phyloP scores from a whole-genome alignment of 2,113 vertebrate genomes.

The Conger conger region DNA sequence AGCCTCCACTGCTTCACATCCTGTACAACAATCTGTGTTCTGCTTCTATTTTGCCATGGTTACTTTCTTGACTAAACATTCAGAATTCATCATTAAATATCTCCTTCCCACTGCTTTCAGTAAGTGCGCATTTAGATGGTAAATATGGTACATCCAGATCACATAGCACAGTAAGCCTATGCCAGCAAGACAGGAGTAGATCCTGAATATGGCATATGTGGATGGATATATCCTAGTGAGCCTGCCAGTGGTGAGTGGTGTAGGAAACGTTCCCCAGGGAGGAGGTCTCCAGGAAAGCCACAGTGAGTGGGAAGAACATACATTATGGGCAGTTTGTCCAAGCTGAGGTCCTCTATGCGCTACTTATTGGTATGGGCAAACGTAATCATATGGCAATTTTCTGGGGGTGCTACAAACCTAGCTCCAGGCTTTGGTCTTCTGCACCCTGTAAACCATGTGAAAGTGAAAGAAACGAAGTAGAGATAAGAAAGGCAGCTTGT shows the following conservation, averaged over 20 bases:
- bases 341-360: background rate
- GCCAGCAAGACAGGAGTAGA: background rate
- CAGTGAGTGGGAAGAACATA: no score
- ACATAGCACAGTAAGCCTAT: background rate
- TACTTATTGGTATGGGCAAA: background rate
- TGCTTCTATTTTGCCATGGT: no score
- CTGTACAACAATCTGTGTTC: no score
- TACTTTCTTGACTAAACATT: no score
- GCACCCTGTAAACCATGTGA: background rate
- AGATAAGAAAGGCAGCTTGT: background rate
- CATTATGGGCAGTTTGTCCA: no score
- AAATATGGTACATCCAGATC: background rate
- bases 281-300: background rate
- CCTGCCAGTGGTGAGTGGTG: background rate
- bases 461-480: background rate
- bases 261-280: background rate
- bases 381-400: background rate
- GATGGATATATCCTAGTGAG: background rate
- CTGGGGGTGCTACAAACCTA: no score
- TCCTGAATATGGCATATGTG: background rate
- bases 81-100: background rate
- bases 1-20: no score
- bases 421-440: background rate
- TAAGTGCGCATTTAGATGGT: no score
- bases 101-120: background rate